phyloP scores from a whole-genome alignment of 1,140 invertebrate genomes.

The Cydia splendana region DNA sequence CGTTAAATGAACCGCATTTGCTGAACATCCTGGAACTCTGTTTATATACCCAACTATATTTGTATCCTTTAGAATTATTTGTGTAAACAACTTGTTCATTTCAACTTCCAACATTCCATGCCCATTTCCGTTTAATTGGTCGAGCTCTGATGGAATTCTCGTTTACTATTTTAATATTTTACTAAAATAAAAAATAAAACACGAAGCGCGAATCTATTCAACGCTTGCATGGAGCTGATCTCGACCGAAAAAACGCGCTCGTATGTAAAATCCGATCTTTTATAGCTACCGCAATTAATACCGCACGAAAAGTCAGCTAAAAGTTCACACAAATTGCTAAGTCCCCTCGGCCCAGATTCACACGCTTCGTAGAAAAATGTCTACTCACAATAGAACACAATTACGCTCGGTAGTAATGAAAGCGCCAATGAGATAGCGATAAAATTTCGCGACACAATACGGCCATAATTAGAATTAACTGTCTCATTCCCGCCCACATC shows the following conservation, averaged over 20 bases:
- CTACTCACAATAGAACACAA: conserved; percentile 69
- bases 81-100: conserved; percentile 22
- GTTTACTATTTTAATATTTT: conserved; percentile 27
- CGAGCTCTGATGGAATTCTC: not conserved
- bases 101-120: not conserved
- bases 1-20: conserved; percentile 49
- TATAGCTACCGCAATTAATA: conserved; percentile 25
- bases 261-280: conserved; percentile 28
- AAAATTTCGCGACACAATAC: conserved; percentile 76
- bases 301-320: conserved; percentile 42
- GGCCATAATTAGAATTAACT: conserved; percentile 78
- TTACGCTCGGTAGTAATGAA: conserved; percentile 69
- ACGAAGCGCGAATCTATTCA: conserved; percentile 19
- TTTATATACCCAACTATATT: conserved; percentile 43
- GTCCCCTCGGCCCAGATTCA: conserved; percentile 63
- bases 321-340: conserved; percentile 51
- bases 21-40: conserved; percentile 34
- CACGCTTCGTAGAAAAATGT: conserved; percentile 71
- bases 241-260: conserved; percentile 30
- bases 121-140: conserved; percentile 15
- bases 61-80: conserved; percentile 29
- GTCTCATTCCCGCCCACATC: conserved; percentile 74
- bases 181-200: conserved; percentile 5
- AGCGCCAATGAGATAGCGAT: conserved; percentile 77
- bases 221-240: conserved; percentile 28